A percentile compares a stretch with the other conserved stretches of the same genome.
Conservation (phyloP, 2,888 invertebrate species). For the Hirtodrosophila alboralis region DNA sequence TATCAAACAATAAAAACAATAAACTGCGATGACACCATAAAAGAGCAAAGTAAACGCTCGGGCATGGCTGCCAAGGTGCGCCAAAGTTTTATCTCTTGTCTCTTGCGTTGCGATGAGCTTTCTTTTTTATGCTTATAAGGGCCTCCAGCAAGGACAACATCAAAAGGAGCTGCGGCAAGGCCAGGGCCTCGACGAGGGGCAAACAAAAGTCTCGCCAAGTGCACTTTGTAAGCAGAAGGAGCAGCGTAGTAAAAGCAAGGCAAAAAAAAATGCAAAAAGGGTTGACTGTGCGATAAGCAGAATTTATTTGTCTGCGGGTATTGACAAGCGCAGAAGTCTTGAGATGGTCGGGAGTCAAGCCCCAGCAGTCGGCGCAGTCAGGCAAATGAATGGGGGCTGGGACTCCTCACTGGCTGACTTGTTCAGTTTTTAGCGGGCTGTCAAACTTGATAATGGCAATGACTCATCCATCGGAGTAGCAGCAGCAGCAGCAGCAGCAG, state of each 20-base stretch:
- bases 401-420: slow-evolving; percentile 5
- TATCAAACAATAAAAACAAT: slow-evolving; percentile 77
- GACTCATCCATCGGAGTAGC: slow-evolving; percentile 16
- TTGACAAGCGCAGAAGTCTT: slow-evolving; percentile 62
- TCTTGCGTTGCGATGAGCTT: slow-evolving; percentile 47
- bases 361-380: not conserved
- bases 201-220: slow-evolving; percentile 63
- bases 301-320: slow-evolving; percentile 78
- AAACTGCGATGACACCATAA: slow-evolving; percentile 72
- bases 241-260: slow-evolving; percentile 47
- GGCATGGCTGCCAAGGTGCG: slow-evolving; percentile 33
- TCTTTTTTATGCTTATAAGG: slow-evolving; percentile 46
- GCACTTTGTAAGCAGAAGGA: slow-evolving; percentile 65
- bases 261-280: slow-evolving; percentile 55
- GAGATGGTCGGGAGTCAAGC: slow-evolving; percentile 1
- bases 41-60: slow-evolving; percentile 35
- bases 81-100: slow-evolving; percentile 69
- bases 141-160: slow-evolving; percentile 39
- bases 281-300: slow-evolving; percentile 70
- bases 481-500: not conserved
- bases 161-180: slow-evolving; percentile 34
- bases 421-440: slow-evolving; percentile 15
- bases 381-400: not conserved
- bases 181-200: slow-evolving; percentile 9
- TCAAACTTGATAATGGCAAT: slow-evolving; percentile 23